Percentiles rank a stretch among this genome's conserved stretches.
These are phyloP conservation scores for Diadophis punctatus DNA, from an alignment of 2,113 vertebrate species.

Conservation along the genomic window DNA sequence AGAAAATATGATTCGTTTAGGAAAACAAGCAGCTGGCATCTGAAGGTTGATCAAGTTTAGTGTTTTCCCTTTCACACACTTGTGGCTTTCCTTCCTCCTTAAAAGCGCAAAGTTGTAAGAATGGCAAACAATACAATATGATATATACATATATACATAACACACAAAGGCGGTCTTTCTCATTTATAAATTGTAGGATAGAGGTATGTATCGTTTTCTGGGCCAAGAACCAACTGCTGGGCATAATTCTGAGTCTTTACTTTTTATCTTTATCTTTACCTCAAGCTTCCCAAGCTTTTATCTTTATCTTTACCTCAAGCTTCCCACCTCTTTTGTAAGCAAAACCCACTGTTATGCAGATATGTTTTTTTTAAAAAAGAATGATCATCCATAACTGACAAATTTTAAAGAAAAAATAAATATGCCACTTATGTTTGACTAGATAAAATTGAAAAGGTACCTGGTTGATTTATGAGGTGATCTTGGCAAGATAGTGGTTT, in stretches of 20 bases:
- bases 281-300: not conserved
- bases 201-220: not conserved
- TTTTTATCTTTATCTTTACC: not conserved
- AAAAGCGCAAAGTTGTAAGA: not conserved
- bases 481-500: not conserved
- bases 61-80: not conserved
- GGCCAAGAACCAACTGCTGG: not conserved
- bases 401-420: not conserved
- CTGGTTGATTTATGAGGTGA: not conserved
- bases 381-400: not conserved
- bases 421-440: not conserved
- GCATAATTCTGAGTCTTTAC: not conserved
- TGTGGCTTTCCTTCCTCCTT: not conserved
- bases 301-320: not conserved
- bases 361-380: not conserved
- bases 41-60: not conserved
- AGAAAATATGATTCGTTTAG: not conserved
- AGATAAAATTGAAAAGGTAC: not conserved
- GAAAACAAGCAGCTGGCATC: too few species aligned
- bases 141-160: not conserved
- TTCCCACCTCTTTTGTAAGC: not conserved
- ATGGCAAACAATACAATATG: not conserved
- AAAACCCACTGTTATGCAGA: not conserved
- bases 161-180: not conserved
- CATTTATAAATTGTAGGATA: not conserved